Conservation (phyloP, 2,888 invertebrate genomes). For the Zygogramma bicolorata region DNA sequence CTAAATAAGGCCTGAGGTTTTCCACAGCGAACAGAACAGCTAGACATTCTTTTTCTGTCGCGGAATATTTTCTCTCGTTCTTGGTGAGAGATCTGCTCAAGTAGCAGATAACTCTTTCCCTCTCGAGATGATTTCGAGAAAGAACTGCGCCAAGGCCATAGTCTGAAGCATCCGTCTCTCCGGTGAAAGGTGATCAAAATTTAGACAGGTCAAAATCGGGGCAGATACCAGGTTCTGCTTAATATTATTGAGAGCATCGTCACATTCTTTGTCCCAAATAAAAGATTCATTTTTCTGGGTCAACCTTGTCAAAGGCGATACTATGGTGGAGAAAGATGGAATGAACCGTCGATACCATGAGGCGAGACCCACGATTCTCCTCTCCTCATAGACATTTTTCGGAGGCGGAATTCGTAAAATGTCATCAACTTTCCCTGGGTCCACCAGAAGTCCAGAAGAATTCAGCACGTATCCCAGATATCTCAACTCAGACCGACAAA, state of each 20-base stretch:
- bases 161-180: slow-evolving; percentile 37
- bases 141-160: background rate
- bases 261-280: slow-evolving; percentile 34
- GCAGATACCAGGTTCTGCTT: slow-evolving; percentile 26
- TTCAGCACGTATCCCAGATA: slow-evolving; percentile 24
- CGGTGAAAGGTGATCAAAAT: slow-evolving; percentile 31
- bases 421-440: slow-evolving; percentile 16
- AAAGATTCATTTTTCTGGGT: slow-evolving; percentile 41
- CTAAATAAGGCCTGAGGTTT: no score
- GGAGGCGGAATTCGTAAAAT: background rate
- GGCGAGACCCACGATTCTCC: slow-evolving; percentile 33
- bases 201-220: slow-evolving; percentile 40
- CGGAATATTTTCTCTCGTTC: slow-evolving; percentile 33
- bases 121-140: background rate
- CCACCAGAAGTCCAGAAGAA: background rate
- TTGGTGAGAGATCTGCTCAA: slow-evolving; percentile 34
- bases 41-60: slow-evolving; percentile 37
- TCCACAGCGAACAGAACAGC: no score
- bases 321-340: slow-evolving; percentile 12
- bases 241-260: slow-evolving; percentile 31
- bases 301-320: slow-evolving; percentile 32
- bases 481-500: slow-evolving; percentile 12
- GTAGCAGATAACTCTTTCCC: slow-evolving; percentile 25
- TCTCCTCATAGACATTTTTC: no score
- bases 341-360: slow-evolving; percentile 49